phyloP scores from a whole-genome alignment of 2,888 invertebrate species.

The Eupithecia vulgata region DNA sequence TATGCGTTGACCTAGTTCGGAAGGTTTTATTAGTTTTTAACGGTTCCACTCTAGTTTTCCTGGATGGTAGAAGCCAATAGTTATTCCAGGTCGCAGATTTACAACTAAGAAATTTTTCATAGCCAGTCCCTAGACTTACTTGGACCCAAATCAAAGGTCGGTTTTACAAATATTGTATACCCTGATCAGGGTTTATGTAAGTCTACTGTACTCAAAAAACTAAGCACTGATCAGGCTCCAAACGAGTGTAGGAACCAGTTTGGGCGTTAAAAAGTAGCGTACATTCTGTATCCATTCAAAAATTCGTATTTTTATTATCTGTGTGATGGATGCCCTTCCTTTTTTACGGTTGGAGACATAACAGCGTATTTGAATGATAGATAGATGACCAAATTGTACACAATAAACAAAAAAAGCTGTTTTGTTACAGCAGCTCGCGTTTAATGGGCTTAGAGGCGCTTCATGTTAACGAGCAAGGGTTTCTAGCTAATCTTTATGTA shows the following conservation, averaged over 20 bases:
- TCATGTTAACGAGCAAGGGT: neutral
- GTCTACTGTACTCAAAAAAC: too few species aligned
- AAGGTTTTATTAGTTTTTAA: neutral
- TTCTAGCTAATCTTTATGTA: neutral
- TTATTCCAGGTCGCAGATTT: neutral
- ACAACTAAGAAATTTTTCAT: neutral
- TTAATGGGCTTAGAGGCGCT: too few species aligned
- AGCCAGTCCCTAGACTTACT: too few species aligned
- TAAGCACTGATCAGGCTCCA: too few species aligned
- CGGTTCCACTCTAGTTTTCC: neutral
- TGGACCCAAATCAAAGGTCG: too few species aligned
- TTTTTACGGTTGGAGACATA: neutral
- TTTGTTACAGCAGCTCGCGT: too few species aligned
- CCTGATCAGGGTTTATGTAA: too few species aligned
- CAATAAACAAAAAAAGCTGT: too few species aligned
- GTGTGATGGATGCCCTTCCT: neutral
- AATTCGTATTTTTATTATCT: neutral
- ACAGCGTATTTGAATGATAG: neutral
- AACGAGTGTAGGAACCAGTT: too few species aligned
- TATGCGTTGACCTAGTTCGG: neutral
- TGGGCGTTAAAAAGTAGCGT: neutral
- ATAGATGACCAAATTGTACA: neutral
- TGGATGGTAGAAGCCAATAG: neutral
- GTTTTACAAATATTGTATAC: too few species aligned
- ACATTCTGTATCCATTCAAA: neutral